phyloP scores from a whole-genome alignment of 2,113 vertebrate species.

The Pygoscelis antarcticus region DNA sequence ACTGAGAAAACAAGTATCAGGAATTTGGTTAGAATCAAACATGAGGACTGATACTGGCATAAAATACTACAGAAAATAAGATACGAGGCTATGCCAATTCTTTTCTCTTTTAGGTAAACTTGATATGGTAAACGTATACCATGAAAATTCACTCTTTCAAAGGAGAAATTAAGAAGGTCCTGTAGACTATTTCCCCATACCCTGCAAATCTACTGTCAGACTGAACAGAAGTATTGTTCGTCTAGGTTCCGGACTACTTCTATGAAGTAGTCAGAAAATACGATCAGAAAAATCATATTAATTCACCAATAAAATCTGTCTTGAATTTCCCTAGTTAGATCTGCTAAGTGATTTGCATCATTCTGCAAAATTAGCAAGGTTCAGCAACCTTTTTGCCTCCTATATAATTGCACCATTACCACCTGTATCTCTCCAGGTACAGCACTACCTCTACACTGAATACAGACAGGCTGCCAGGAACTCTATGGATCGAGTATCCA shows the following conservation, averaged over 20 bases:
- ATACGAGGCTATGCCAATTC: not conserved
- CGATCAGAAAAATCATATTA: not conserved
- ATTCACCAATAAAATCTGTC: not conserved
- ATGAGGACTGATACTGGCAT: not conserved
- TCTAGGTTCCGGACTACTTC: not conserved
- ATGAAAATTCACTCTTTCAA: not conserved
- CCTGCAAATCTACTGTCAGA: not conserved
- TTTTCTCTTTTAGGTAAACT: not conserved
- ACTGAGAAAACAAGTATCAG: not conserved
- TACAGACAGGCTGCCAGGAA: not conserved
- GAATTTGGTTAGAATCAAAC: not conserved
- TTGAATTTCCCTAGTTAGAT: not conserved
- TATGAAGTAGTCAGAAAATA: not conserved
- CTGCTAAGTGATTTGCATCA: not conserved
- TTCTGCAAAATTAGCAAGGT: not conserved
- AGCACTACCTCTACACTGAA: not conserved
- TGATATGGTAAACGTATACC: not conserved
- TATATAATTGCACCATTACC: not conserved
- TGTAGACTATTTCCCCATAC: not conserved
- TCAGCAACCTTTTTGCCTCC: not conserved
- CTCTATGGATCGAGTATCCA: not conserved
- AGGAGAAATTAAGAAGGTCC: not conserved
- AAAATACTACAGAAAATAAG: not conserved
- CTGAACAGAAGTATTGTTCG: not conserved
- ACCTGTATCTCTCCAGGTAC: not conserved